These are phyloP conservation scores for Steinernema feltiae DNA, from an alignment of 1,140 invertebrate species.

Conservation along the genomic window DNA sequence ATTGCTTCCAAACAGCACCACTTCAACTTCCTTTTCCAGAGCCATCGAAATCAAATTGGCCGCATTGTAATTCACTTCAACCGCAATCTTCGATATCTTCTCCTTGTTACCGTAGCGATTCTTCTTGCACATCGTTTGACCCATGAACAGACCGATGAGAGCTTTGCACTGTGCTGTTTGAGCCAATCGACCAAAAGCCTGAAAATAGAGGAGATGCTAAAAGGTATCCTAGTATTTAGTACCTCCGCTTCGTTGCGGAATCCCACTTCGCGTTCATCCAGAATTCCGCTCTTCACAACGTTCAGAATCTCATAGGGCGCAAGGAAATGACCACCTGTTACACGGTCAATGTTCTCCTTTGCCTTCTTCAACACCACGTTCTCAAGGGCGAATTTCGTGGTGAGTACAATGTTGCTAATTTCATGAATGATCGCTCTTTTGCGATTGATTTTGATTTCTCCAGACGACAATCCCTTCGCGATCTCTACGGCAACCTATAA, in stretches of 20 bases:
- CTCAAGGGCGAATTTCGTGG: slow-evolving; percentile 67
- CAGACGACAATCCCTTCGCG: slow-evolving; percentile 72
- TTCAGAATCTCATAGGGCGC: slow-evolving; percentile 79
- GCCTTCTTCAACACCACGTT: slow-evolving; percentile 84
- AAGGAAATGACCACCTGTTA: slow-evolving; percentile 86
- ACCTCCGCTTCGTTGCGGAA: slow-evolving; percentile 78
- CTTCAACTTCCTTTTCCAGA: slow-evolving; percentile 83
- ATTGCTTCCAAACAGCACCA: slow-evolving; percentile 64
- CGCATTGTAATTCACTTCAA: slow-evolving; percentile 93
- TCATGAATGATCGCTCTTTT: slow-evolving; percentile 69
- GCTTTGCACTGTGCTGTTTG: slow-evolving; percentile 85
- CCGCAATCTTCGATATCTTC: slow-evolving; percentile 66
- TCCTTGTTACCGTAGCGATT: slow-evolving; percentile 74
- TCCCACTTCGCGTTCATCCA: slow-evolving; percentile 74
- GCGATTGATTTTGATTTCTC: slow-evolving; percentile 71
- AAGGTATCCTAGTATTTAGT: slow-evolving; percentile 14
- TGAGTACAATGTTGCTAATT: slow-evolving; percentile 41
- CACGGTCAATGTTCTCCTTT: slow-evolving; percentile 80
- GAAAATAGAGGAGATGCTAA: slow-evolving; percentile 7
- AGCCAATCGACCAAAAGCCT: slow-evolving; percentile 78
- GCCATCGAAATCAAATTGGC: slow-evolving; percentile 90
- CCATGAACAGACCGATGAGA: slow-evolving; percentile 84
- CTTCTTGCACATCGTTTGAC: slow-evolving; percentile 94
- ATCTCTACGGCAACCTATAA: slow-evolving; percentile 74
- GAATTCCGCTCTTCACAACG: slow-evolving; percentile 77